phyloP scores from a whole-genome alignment of 1,140 invertebrate species.

The Himalopsyche phryganea region DNA sequence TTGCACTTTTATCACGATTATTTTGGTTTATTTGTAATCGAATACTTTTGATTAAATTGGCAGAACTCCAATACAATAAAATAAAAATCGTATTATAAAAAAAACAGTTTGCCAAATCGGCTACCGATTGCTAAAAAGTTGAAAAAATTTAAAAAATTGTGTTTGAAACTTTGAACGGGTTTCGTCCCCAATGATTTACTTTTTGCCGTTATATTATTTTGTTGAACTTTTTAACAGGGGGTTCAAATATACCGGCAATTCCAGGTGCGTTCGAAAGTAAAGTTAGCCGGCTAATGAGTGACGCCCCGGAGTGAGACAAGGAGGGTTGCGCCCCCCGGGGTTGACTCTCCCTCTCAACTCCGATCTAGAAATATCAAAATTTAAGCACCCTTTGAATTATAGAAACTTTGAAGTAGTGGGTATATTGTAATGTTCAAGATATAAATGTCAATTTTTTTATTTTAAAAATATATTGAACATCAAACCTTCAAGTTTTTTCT shows the following conservation, averaged over 20 bases:
- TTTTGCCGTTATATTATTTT: background rate
- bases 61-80: background rate
- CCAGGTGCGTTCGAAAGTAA: slow-evolving; percentile 10
- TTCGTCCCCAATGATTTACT: too few relatives aligned
- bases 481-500: too few relatives aligned
- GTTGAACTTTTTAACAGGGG: background rate
- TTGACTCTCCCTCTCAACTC: background rate
- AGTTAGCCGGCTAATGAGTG: slow-evolving; percentile 21
- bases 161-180: too few relatives aligned
- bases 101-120: background rate
- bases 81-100: background rate
- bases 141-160: too few relatives aligned
- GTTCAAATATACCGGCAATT: slow-evolving; percentile 10
- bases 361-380: background rate
- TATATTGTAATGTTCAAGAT: too few relatives aligned
- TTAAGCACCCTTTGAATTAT: too few relatives aligned
- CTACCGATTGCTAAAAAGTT: background rate
- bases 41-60: too few relatives aligned
- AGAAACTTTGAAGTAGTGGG: too few relatives aligned
- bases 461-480: too few relatives aligned
- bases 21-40: too few relatives aligned
- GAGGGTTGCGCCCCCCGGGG: slow-evolving; percentile 9
- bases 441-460: too few relatives aligned
- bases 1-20: too few relatives aligned
- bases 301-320: slow-evolving; percentile 13